Base-by-base conservation (phyloP, 1,140 invertebrate genomes). In the Globodera rostochiensis region DNA sequence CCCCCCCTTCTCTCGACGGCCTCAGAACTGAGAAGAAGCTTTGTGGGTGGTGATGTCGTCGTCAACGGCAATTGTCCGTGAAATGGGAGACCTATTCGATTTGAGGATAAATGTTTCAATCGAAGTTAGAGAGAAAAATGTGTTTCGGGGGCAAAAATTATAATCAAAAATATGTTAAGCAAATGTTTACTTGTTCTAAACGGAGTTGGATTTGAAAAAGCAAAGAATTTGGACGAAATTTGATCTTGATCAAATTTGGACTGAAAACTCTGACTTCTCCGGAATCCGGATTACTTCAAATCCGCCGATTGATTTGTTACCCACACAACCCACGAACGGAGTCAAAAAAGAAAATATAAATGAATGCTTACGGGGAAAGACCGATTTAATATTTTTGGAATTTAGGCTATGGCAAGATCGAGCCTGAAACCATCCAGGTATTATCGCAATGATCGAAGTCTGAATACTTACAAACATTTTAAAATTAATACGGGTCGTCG, bases 341-440 rank as follows among this genome's bases (percentile, higher is more conserved):
- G n/a, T n/a, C 7, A 7, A 69, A 67, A 67, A 76, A 67, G 9
- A 13, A 13, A 75, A 75, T 50, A 75, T 11, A 47, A 36, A 36
- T 36, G 36, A 36, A 36, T 36, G 36, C 36, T 36, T 36, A 36
- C 36, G 36, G 36, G 36, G 36, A 1, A 1, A 36, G 36, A 36
- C 36, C 2, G 36, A 36, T 36, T 36, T 36, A 46, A 4, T 19
- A 77, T 57, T 77, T 75, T 47, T 79, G 4, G 6, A 8, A 8
- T 46, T 57, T 53, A 85, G 84, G 84, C 49, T 85, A 85, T 85
- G 84, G 84, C 8, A 86, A 86, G 71, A 86, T 85, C 53, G 82
- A 84, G 45, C 84, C 84, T 46, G 69, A 77, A 21, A 87, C 84
- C 4, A 73, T 75, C 8, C 45, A 74, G n/a, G 57, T 64, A 64